Base-by-base conservation (phyloP, 2,797 vertebrate species). In the Notolepis coatsorum region DNA sequence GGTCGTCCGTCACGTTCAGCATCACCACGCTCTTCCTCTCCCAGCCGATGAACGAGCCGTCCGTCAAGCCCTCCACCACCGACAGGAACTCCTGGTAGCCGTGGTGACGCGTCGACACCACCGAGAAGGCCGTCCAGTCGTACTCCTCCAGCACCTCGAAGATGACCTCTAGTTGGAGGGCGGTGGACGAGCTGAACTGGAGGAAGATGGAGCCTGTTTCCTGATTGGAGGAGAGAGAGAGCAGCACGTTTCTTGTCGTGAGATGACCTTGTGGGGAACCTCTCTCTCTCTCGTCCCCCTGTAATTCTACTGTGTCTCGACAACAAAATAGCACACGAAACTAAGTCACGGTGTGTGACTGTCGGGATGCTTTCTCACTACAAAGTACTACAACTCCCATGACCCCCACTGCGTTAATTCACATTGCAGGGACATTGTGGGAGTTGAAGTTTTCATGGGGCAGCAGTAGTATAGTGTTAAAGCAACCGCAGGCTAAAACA, bases 81-180 rank as follows among this genome's bases (percentile, higher is more conserved):
- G 93, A 95, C 78, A 98, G 91, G 66, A 98, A 96, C 48, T 96
- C 96, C 84, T 96, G 95, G 89, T 97, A 95, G 77, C 97, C 97
- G 0, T 97, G 96, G 86, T 96, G 94, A 65, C 95, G 94, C 0
- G 96, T 98, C 77, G 93, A 95, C 82, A 98, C 93, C 42, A 97
- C 94, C 0, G 95, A 96, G 68, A 98, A 98, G 65, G 95, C 80
- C 0, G 96, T 98, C 97, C 97, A 98, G 49, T 98, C 97, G 2
- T 98, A 98, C 75, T 98, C 96, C 82, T 98, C 97, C 84, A 98
- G 88, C 79, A 98, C 95, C 91, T 98, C 96, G 37, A 98, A 97
- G 88, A 98, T 97, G 72, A 97, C 96, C 83, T 94, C 95, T 10
- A 98, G 86, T 55, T 98, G 96, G 71, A 97, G 95, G 61, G 96